Evolutionary conservation across 2,113 vertebrate species (phyloP), one percentile per base, ranked within the genome.

Genomic region (Pseudorhombus dupliciocellatus): DNA sequence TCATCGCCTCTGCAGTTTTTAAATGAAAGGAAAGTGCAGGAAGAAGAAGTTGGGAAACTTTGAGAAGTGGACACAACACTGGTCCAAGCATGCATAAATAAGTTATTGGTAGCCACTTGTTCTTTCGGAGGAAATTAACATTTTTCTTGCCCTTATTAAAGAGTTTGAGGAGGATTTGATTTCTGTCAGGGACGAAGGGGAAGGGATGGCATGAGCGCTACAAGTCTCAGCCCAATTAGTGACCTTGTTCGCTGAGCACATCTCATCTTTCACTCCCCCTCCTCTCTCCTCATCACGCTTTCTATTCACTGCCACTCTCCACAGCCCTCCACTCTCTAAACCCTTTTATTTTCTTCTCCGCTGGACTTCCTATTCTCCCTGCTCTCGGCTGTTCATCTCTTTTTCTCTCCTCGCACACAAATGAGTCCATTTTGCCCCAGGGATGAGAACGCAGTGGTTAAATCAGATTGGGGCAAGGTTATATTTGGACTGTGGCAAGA

Each of bases 141-240:
- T 74, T 79, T 84, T 75, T 71, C 57, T 79, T 61, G 48, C 53
- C 76, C 66, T 77, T 85, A 60, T 69, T 79, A 78, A 79, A 83
- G 66, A 83, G 66, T 75, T 86, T 78, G 44, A 48, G 85, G 85
- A 83, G 79, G 71, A 85, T 91, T 85, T 83, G 75, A 87, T 83
- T 90, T 84, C 76, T 83, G 76, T 77, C 84, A 77, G 77, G 74
- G 77, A 57, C 28, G 7, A 21, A 72, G 73, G 59, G 44, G 61
- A 71, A 80, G 59, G 65, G 74, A 83, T 68, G 78, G 70, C 67
- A 48, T 25, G 61, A 78, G 77, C 84, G 81, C 87, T 82, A 65
- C 61, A 53, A 88, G 76, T 86, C 82, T 83, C 81, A 74, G 79
- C 84, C 88, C 89, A 89, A 90, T 93, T 89, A 92, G 87, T 83